Base-by-base conservation (phyloP, 2,888 invertebrate genomes). In the Chrysodeixis includens region DNA sequence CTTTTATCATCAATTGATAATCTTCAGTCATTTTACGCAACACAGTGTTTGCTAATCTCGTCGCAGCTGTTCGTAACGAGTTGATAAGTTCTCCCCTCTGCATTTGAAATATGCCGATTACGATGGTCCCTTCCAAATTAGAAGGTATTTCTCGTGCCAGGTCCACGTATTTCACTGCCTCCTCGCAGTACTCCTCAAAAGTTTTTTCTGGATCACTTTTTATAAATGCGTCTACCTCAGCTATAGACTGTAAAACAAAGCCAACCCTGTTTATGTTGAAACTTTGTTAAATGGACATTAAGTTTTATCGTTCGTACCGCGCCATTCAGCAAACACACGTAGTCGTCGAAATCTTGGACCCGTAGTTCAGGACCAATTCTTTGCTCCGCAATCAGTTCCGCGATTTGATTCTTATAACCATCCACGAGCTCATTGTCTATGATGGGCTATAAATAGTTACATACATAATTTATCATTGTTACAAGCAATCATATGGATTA, bases 21-120 rank as follows among this genome's bases (percentile, higher is more conserved):
- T 98, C 97, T 22, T 96, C 94, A 1, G 97, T 96, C 97, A 99
- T 97, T 83, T 96, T 96, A 51, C 96, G 92, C 6, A 99, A 90
- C 58, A 99, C 89, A 59, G 96, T 96, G 56, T 96, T 96, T 71
- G 97, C 96, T 61, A 98, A 93, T 60, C 95, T 95, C 32, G 96
- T 96, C 0, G 98, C 98, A 30, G 97, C 95, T 12, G 94, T 90
- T 8, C 97, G 96, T 71, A 99, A 90, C 0, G 97, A 95, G 16
- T 95, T 95, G 54, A 99, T 97, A 32, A 99, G 93, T 62, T 97
- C 97, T 56, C 96, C 96, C 62, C 99, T 96, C 88, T 98, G 97
- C 88, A 99, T 97, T 84, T 98, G 97, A 87, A 98, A 99, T 93
- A 98, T 96, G 9, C 98, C 98, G 84, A 98, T 97, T 18, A 97